Evolutionary conservation across 2,888 invertebrate genomes (phyloP).

Genomic region (Andrena hattorfiana): DNA sequence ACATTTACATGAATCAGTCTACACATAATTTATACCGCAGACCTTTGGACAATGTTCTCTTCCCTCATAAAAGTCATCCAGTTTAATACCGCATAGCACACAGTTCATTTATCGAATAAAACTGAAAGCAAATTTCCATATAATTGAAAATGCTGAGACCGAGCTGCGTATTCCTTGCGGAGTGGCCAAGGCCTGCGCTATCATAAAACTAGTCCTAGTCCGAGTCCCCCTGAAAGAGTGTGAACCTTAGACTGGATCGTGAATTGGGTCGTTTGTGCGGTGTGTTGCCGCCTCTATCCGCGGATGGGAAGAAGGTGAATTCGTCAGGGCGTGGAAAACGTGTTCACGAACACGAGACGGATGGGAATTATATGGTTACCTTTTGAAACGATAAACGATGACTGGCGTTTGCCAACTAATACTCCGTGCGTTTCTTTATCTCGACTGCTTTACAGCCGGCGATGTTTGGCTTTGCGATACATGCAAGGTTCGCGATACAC

Average conservation of each 20-base stretch:
- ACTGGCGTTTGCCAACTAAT: conserved; percentile 50
- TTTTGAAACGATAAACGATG: conserved; percentile 47
- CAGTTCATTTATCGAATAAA: no score
- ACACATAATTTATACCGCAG: no score
- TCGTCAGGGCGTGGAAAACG: conserved; percentile 11
- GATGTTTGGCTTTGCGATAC: conserved; percentile 55
- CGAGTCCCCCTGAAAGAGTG: neutral
- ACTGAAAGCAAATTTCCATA: no score
- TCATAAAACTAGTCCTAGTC: neutral
- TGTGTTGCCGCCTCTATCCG: no score
- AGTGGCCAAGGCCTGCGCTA: neutral
- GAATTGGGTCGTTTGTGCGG: neutral
- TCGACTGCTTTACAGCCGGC: conserved; percentile 64
- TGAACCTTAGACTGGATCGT: neutral
- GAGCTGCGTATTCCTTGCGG: no score
- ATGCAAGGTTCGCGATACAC: conserved; percentile 43
- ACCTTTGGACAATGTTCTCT: no score
- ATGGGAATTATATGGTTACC: conserved; percentile 37
- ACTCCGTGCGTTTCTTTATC: conserved; percentile 60
- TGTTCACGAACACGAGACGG: conserved; percentile 8
- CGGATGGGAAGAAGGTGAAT: neutral
- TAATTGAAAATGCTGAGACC: no score
- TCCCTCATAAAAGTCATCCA: no score
- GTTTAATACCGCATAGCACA: no score
- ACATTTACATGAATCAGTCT: no score